These are phyloP conservation scores for Tenthredo mesomela DNA, from an alignment of 2,888 invertebrate species.

Conservation along the genomic window DNA sequence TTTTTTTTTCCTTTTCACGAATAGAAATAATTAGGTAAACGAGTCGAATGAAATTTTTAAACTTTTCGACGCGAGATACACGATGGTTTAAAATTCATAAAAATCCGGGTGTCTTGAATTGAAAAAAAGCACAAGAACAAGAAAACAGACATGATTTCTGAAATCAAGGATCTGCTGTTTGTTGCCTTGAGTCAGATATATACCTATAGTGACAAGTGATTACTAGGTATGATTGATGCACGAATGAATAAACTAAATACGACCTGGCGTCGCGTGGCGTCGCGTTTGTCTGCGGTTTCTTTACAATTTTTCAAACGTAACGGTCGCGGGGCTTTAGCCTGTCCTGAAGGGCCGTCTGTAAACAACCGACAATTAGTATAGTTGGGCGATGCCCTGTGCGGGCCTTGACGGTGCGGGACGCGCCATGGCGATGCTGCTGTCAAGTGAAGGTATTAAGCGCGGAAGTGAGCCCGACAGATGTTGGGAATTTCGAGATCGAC, in stretches of 20 bases:
- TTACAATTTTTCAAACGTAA: conserved; percentile 32
- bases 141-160: neutral
- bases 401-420: conserved; percentile 20
- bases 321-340: neutral
- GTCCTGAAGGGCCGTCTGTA: conserved; percentile 23
- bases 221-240: neutral
- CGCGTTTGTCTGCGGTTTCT: conserved; percentile 7
- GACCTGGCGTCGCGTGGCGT: conserved; percentile 10
- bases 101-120: neutral
- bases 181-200: neutral
- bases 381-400: conserved; percentile 31
- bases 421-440: conserved; percentile 68
- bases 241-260: neutral
- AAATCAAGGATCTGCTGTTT: neutral
- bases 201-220: neutral
- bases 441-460: conserved; percentile 70
- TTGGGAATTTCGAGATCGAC: conserved; percentile 69
- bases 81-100: neutral
- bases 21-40: neutral
- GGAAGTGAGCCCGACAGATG: conserved; percentile 72
- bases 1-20: neutral
- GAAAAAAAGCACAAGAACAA: no score
- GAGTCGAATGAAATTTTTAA: neutral
- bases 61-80: neutral
- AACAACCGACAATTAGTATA: conserved; percentile 35